Evolutionary conservation across 2,888 invertebrate species (phyloP), one percentile per base, ranked within the genome.

Genomic region (Caenorhabditis wallacei): DNA sequence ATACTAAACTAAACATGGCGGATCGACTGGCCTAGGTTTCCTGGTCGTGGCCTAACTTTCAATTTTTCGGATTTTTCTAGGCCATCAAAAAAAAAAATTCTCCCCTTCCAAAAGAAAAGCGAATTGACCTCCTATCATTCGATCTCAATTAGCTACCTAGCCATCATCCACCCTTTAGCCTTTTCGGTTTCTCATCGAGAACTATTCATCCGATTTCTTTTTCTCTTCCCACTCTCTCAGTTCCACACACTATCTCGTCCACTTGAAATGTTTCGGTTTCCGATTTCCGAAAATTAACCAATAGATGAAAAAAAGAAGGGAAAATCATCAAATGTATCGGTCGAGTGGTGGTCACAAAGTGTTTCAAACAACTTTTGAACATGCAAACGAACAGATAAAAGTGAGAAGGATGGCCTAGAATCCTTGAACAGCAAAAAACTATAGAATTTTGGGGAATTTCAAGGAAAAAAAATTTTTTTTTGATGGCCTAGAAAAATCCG

Each of bases 221-320:
- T 46, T 61, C 61, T 61, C 61, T 46, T 2, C 1, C 2, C 46
- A 1, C 18, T 30, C 63, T 48, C 48, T 43, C 20, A 8, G 2
- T n/a, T n/a, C 20, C 2, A 11, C 22, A 7, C 61, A 24, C 56
- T 56, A 37, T 40, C 37, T 30, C 30, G 8, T 30, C 11, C 46
- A 48, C 46, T 48, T 48, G 46, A 48, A 48, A 48, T 48, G 46
- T 48, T 26, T 30, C 64, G 51, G 64, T 48, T 64, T 63, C 48
- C 64, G 35, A 64, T 63, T 63, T 18, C 61, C 26, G 46, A 63
- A 24, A 63, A 46, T 24, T 40, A 37, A 61, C 43, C 26, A 61
- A 35, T 37, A 11, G 20, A 37, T 1, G 35, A 4, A n/a, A 5
- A 10, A 57, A 37, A n/a, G 18, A 18, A 40, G 40, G 59, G 43